A percentile compares a stretch with the other conserved stretches of the same genome.
phyloP scores from a whole-genome alignment of 2,888 invertebrate species.

The Adelphocoris suturalis region DNA sequence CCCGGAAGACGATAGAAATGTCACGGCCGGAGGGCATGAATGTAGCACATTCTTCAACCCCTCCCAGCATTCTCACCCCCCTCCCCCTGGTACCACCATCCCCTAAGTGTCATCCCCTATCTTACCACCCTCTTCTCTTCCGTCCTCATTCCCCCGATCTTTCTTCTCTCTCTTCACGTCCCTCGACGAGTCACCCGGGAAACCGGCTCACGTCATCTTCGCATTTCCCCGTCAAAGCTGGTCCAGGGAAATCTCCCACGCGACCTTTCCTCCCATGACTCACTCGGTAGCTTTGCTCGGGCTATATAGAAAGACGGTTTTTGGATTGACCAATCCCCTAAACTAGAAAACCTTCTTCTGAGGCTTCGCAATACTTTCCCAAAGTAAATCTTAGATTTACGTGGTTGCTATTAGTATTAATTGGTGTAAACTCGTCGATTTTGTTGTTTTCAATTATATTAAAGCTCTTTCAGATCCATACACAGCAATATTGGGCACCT shows the following conservation, averaged over 20 bases:
- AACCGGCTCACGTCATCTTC: not conserved
- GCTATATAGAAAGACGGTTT: too few relatives aligned
- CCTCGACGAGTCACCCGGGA: conserved; percentile 27
- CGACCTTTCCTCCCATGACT: not conserved
- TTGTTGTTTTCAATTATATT: too few relatives aligned
- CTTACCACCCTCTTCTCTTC: not conserved
- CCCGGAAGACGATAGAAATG: not conserved
- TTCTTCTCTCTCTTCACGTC: not conserved
- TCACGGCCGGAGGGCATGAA: not conserved
- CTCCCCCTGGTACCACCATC: too few relatives aligned
- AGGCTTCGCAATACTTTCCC: too few relatives aligned
- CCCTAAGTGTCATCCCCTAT: not conserved
- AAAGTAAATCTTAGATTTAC: too few relatives aligned
- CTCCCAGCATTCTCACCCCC: not conserved
- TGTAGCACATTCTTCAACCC: not conserved
- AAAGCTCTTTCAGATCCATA: too few relatives aligned
- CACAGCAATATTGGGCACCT: too few relatives aligned
- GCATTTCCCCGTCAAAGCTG: not conserved
- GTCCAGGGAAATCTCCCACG: conserved; percentile 2
- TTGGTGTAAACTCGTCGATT: too few relatives aligned
- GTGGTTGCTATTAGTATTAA: too few relatives aligned
- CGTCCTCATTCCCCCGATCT: not conserved
- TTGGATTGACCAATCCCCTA: too few relatives aligned
- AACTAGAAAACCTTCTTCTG: too few relatives aligned
- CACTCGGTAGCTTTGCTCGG: not conserved